phyloP scores from a whole-genome alignment of 1,140 invertebrate species.

The Goniozus legneri region DNA sequence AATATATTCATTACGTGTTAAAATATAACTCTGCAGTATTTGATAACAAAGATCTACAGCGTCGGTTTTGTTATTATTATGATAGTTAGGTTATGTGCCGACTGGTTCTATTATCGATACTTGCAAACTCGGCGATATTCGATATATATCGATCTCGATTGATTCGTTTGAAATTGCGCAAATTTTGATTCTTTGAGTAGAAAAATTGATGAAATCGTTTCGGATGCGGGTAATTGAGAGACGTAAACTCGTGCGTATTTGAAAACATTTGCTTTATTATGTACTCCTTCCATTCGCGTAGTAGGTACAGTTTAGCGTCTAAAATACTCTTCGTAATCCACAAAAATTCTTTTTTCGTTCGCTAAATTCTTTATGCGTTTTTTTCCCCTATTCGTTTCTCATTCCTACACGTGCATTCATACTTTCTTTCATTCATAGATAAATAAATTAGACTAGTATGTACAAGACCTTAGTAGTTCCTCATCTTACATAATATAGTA shows the following conservation, averaged over 20 bases:
- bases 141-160: conserved; percentile 9
- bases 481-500: conserved; percentile 32
- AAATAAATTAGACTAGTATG: conserved; percentile 43
- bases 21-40: conserved; percentile 21
- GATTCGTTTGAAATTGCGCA: no score
- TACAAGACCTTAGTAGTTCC: conserved; percentile 35
- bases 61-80: conserved; percentile 40
- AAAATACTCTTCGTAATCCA: conserved; percentile 34
- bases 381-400: conserved; percentile 13
- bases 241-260: no score
- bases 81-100: conserved; percentile 27
- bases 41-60: conserved; percentile 31
- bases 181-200: no score
- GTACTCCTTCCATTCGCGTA: conserved; percentile 38
- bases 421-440: conserved; percentile 30
- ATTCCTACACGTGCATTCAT: conserved; percentile 16
- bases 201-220: no score
- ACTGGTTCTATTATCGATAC: not conserved
- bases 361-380: conserved; percentile 4
- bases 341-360: conserved; percentile 10
- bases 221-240: no score
- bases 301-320: conserved; percentile 38
- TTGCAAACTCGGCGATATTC: no score
- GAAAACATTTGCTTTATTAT: conserved; percentile 51
- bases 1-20: no score